Evolutionary conservation across 2,113 vertebrate genomes (phyloP), one percentile per base, ranked within the genome.

Genomic region (Gymnogyps californianus): DNA sequence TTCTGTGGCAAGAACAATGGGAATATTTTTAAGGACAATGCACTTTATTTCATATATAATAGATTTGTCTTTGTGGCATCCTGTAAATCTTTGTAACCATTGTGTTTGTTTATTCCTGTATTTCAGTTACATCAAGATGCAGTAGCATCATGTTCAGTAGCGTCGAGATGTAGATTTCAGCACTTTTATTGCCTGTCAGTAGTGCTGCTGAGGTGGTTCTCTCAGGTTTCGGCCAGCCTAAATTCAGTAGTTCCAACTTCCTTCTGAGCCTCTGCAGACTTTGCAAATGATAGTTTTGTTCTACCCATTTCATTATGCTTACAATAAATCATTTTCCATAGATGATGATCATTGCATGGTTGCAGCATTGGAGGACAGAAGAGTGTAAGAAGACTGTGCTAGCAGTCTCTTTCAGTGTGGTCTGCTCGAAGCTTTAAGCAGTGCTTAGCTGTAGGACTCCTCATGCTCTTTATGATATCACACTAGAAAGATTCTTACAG

Each of bases 81-180:
- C 65, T 76, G 9, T 65, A 76, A 49, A 46, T 87, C 28, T 71
- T 61, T 49, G 46, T 72, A 64, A 59, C 18, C 7, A 6, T 18
- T 75, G 36, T 81, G 21, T 49, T 55, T 67, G 21, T 42, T 89
- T 79, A 55, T 92, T 82, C 36, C 42, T 59, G 8, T 32, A 17
- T 93, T 91, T 87, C 81, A 69, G 24, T 78, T 83, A n/a, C 64
- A 9, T 15, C 0, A 1, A 64, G 25, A 38, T 38, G 44, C 40
- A 59, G 12, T 38, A 52, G 22, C 57, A 34, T 83, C 28, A 8
- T 8, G 11, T 47, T 86, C 38, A 51, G 2, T 80, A 71, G 52
- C 0, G 0, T 7, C 1, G 0, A 85, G 74, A 28, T 52, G 16
- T 8, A n/a, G 15, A 44, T 82, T 85, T 78, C 14, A 16, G 18